These are phyloP conservation scores for Sternotherus odoratus DNA, from an alignment of 2,797 vertebrate species.

Conservation along the genomic window DNA sequence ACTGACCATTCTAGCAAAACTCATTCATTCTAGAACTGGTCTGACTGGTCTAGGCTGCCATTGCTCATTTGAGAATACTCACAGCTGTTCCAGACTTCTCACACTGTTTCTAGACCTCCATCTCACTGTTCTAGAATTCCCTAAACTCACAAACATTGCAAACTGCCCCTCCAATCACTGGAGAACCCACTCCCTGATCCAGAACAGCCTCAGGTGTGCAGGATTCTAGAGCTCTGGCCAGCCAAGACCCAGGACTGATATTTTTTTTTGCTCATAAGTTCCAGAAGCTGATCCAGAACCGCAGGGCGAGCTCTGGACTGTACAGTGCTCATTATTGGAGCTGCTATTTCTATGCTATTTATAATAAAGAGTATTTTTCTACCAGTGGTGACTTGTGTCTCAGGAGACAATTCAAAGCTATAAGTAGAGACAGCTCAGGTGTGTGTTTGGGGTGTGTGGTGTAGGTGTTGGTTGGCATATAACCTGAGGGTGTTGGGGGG, in stretches of 20 bases:
- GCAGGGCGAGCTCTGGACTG: not conserved
- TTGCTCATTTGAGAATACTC: not conserved
- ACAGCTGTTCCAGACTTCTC: not conserved
- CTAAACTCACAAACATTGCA: not conserved
- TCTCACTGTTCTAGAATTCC: not conserved
- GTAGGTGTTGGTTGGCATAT: not conserved
- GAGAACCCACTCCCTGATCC: not conserved
- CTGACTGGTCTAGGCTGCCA: not conserved
- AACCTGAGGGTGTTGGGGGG: too few species aligned
- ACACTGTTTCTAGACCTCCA: not conserved
- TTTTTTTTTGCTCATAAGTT: not conserved
- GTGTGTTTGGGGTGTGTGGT: not conserved
- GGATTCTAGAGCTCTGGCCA: not conserved
- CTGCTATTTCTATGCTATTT: constrained; percentile 57
- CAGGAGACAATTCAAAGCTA: not conserved
- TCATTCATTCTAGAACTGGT: not conserved
- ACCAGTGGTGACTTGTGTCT: constrained; percentile 30
- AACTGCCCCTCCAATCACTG: not conserved
- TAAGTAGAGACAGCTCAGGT: not conserved
- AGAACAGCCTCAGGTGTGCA: not conserved
- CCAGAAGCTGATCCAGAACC: not conserved
- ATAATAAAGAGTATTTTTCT: constrained; percentile 77
- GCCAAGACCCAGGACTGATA: not conserved
- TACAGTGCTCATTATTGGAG: not conserved
- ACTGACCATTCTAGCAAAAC: not conserved